Conservation (phyloP, 2,888 invertebrate species). For the Limnephilus lunatus region DNA sequence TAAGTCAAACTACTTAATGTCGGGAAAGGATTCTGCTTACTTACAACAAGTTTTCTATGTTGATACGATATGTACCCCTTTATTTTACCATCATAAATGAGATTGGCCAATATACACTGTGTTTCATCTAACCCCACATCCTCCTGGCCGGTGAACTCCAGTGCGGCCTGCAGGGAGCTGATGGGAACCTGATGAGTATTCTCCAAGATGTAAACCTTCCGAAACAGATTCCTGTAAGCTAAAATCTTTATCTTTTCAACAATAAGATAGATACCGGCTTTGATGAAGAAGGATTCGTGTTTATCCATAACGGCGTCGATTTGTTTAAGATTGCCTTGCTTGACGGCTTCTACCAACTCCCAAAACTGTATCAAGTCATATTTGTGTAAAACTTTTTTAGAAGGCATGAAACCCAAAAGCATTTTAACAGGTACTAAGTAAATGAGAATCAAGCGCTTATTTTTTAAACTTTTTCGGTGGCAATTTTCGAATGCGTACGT, state of each 20-base stretch:
- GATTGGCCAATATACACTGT: slow-evolving; percentile 96
- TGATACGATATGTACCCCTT: slow-evolving; percentile 99
- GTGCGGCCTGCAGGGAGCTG: slow-evolving; percentile 87
- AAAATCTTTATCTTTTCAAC: slow-evolving; percentile 97
- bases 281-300: slow-evolving; percentile 95
- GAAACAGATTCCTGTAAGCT: slow-evolving; percentile 96
- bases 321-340: slow-evolving; percentile 90
- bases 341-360: slow-evolving; percentile 92
- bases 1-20: slow-evolving; percentile 81
- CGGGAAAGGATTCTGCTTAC: slow-evolving; percentile 98
- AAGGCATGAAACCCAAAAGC: slow-evolving; percentile 97
- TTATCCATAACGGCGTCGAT: slow-evolving; percentile 90
- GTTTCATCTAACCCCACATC: slow-evolving; percentile 96
- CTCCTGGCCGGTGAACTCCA: slow-evolving; percentile 87
- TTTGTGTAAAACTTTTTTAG: slow-evolving; percentile 86
- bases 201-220: slow-evolving; percentile 88
- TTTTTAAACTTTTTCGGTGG: slow-evolving; percentile 86
- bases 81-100: slow-evolving; percentile 97
- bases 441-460: slow-evolving; percentile 94
- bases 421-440: slow-evolving; percentile 98
- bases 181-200: slow-evolving; percentile 94
- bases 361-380: slow-evolving; percentile 94
- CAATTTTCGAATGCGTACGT: slow-evolving; percentile 96
- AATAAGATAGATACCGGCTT: slow-evolving; percentile 97
- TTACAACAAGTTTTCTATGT: slow-evolving; percentile 97